Conservation (phyloP, 2,888 invertebrate species). For the Epicampocera succincta region DNA sequence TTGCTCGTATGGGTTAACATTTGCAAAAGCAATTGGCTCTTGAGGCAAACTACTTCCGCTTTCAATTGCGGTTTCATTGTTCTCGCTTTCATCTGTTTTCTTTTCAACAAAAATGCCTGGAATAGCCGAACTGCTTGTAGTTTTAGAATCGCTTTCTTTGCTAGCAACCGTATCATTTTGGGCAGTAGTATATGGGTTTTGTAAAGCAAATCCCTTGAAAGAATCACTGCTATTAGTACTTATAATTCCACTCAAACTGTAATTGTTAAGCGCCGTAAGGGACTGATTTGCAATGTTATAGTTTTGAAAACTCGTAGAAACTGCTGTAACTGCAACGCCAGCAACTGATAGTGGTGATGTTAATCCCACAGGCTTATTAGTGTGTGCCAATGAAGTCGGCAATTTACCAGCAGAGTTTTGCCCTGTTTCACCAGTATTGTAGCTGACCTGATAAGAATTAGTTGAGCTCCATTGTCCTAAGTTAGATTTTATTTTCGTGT, state of each 20-base stretch:
- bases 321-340: slow-evolving; percentile 20
- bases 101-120: slow-evolving; percentile 70
- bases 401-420: slow-evolving; percentile 7
- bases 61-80: neutral
- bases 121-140: slow-evolving; percentile 64
- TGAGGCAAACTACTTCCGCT: slow-evolving; percentile 40
- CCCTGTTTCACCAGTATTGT: slow-evolving; percentile 4
- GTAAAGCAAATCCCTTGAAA: slow-evolving; percentile 71
- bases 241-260: slow-evolving; percentile 72
- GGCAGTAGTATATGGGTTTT: slow-evolving; percentile 74
- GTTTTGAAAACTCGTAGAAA: slow-evolving; percentile 72
- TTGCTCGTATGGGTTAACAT: slow-evolving; percentile 78
- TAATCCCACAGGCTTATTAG: slow-evolving; percentile 1
- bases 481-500: slow-evolving; percentile 54
- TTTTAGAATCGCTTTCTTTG: slow-evolving; percentile 13
- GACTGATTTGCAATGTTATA: slow-evolving; percentile 70
- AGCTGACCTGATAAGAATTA: slow-evolving; percentile 67
- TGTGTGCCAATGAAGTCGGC: slow-evolving; percentile 11
- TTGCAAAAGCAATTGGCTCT: slow-evolving; percentile 77
- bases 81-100: slow-evolving; percentile 39
- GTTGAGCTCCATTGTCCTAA: slow-evolving; percentile 62
- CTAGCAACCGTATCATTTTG: slow-evolving; percentile 53
- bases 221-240: slow-evolving; percentile 59
- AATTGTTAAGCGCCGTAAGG: slow-evolving; percentile 73
- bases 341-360: slow-evolving; percentile 1